Conservation (phyloP, 2,888 invertebrate species). For the Anticlea derivata region DNA sequence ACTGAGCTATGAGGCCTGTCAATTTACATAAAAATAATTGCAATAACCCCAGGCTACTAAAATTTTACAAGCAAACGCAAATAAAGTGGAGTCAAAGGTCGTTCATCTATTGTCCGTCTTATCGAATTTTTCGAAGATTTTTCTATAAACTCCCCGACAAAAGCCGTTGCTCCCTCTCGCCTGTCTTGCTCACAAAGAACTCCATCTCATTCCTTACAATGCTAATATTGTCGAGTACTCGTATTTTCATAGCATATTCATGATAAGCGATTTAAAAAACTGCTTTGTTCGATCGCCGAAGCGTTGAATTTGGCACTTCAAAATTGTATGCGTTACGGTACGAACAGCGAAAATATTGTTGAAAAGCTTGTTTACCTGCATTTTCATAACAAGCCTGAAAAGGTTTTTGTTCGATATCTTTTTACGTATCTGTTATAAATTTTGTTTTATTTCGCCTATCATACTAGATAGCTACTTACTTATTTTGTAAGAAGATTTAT, state of each 20-base stretch:
- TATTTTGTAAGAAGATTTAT: no score
- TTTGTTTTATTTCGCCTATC: background rate
- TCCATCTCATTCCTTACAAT: slow-evolving; percentile 43
- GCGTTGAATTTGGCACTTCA: slow-evolving; percentile 25
- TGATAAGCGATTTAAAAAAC: slow-evolving; percentile 29
- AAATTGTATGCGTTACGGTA: slow-evolving; percentile 27
- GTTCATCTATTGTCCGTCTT: slow-evolving; percentile 32
- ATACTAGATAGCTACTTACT: no score
- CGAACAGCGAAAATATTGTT: slow-evolving; percentile 22
- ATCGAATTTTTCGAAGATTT: slow-evolving; percentile 47
- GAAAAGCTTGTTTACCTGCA: slow-evolving; percentile 13
- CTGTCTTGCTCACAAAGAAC: slow-evolving; percentile 49
- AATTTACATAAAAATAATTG: no score
- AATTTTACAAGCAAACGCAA: slow-evolving; percentile 2
- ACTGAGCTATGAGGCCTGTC: no score
- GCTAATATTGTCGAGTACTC: slow-evolving; percentile 47
- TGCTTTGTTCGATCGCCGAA: slow-evolving; percentile 18
- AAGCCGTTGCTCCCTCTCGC: slow-evolving; percentile 36
- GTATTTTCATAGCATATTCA: slow-evolving; percentile 40
- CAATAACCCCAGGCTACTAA: background rate
- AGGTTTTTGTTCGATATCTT: slow-evolving; percentile 3
- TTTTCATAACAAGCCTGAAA: slow-evolving; percentile 3
- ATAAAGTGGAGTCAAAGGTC: slow-evolving; percentile 19
- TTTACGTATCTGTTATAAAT: slow-evolving; percentile 2
- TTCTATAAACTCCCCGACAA: slow-evolving; percentile 47